Conservation (phyloP, 2,797 vertebrate genomes). For the Phoebastria nigripes region DNA sequence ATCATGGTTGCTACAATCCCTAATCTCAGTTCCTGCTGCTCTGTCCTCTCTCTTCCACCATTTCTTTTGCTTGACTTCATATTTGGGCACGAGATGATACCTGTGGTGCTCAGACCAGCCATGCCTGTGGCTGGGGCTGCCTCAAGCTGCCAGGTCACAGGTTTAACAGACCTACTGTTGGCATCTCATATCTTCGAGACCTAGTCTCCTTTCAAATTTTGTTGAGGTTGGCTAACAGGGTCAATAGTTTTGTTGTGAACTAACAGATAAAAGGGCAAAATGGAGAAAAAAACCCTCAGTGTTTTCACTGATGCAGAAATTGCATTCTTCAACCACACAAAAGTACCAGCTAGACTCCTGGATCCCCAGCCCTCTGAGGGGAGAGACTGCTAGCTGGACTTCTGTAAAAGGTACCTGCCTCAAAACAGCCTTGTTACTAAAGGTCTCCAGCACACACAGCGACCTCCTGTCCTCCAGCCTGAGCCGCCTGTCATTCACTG, state of each 20-base stretch:
- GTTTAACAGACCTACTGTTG: not conserved
- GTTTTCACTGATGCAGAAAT: not conserved
- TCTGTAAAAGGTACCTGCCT: not conserved
- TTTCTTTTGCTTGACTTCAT: not conserved
- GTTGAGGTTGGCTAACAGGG: not conserved
- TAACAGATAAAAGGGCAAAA: not conserved
- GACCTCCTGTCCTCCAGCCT: not conserved
- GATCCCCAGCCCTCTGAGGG: not conserved
- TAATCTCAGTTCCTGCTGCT: not conserved
- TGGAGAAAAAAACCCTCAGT: accelerated
- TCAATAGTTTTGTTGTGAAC: not conserved
- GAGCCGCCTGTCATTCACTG: not conserved
- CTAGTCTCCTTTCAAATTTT: not conserved
- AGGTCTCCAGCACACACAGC: not conserved
- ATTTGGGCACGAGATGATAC: not conserved
- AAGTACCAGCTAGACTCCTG: not conserved
- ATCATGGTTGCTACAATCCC: not conserved
- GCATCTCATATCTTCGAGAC: not conserved
- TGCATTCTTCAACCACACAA: not conserved
- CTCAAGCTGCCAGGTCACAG: not conserved
- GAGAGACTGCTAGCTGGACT: not conserved
- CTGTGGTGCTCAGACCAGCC: not conserved
- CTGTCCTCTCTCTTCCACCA: not conserved
- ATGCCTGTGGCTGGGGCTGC: accelerated
- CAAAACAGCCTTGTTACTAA: not conserved